Percentiles rank a stretch among this genome's conserved stretches.
Evolutionary conservation across 2,797 vertebrate species (phyloP).

Genomic region (Microtus agrestis): DNA sequence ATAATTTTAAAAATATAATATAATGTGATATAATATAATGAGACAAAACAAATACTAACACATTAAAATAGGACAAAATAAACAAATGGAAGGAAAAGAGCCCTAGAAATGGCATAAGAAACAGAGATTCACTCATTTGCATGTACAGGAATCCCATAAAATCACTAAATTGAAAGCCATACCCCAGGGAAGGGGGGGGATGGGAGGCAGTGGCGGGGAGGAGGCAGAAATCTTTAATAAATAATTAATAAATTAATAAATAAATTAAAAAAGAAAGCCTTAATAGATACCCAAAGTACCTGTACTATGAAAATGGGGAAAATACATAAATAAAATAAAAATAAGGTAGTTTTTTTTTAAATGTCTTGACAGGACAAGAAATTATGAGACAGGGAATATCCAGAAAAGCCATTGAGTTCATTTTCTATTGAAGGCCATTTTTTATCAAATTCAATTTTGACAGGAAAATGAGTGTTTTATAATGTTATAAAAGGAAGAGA

Average conservation of each 20-base stretch:
- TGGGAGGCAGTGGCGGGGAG: too few species aligned
- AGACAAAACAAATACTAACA: neutral
- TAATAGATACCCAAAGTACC: neutral
- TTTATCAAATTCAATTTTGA: neutral
- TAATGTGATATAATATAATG: neutral
- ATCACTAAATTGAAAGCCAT: neutral
- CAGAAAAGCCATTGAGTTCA: too few species aligned
- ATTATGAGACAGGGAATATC: neutral
- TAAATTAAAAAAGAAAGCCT: neutral
- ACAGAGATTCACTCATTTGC: neutral
- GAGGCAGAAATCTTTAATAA: too few species aligned
- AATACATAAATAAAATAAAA: neutral
- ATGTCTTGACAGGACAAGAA: neutral
- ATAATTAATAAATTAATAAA: too few species aligned
- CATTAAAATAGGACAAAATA: neutral
- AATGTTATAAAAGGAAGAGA: conserved; percentile 38
- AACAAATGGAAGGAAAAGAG: neutral
- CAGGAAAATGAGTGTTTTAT: conserved; percentile 15
- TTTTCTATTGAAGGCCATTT: neutral
- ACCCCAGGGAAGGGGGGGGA: too few species aligned
- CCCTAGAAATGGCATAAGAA: neutral
- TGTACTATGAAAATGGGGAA: neutral
- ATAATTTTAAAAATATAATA: neutral
- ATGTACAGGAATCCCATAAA: neutral
- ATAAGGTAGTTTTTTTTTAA: neutral